phyloP scores from a whole-genome alignment of 1,140 invertebrate genomes.

The Pogonomyrmex californicus region DNA sequence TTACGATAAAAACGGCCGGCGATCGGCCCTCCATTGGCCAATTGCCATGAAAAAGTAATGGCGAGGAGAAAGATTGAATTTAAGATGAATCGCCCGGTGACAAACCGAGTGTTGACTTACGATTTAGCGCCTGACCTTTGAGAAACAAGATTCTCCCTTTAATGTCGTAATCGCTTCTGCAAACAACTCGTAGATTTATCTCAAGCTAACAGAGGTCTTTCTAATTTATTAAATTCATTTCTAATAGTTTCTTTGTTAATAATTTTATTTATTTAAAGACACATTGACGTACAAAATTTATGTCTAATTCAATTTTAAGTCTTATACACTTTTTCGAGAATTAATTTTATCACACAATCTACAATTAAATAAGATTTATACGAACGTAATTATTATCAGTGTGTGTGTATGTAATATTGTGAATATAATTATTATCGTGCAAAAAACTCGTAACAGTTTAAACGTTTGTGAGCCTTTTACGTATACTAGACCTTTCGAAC shows the following conservation, averaged over 20 bases:
- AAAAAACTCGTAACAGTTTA: neutral
- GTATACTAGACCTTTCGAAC: neutral
- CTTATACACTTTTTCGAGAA: neutral
- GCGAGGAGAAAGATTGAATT: conserved; percentile 12
- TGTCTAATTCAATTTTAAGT: neutral
- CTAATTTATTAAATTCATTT: no score
- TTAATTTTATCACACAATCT: neutral
- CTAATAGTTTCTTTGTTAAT: conserved; percentile 16
- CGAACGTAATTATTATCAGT: no score
- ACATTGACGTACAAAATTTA: neutral
- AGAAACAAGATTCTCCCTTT: conserved; percentile 38
- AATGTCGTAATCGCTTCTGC: conserved; percentile 37
- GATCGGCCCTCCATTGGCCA: neutral
- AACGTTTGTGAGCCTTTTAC: neutral
- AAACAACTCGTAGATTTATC: conserved; percentile 26
- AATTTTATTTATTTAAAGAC: neutral
- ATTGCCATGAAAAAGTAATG: conserved; percentile 4
- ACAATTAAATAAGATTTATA: neutral
- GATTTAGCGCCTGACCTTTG: conserved; percentile 41
- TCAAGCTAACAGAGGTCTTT: conserved; percentile 9
- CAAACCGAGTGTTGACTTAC: conserved; percentile 33
- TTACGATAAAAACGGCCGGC: conserved; percentile 8
- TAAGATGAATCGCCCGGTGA: conserved; percentile 20
- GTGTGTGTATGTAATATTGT: no score
- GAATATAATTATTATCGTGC: neutral